These are phyloP conservation scores for Chloroceryle aenea DNA, from an alignment of 2,113 vertebrate species.

Conservation along the genomic window DNA sequence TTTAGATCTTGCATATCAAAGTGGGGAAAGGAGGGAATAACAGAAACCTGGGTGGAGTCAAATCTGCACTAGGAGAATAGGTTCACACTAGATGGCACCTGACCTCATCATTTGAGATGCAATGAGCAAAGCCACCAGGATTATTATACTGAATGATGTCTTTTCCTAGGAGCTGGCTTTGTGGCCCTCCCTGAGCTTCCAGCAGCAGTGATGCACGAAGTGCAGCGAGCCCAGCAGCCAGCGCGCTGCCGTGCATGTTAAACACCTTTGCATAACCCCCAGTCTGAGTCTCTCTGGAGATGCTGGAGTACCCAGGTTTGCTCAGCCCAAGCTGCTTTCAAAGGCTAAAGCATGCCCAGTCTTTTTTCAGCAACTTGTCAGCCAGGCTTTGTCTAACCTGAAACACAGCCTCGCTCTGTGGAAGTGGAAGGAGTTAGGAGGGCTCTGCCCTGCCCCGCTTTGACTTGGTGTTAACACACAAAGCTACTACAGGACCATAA, in stretches of 20 bases:
- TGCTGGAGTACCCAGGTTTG: neutral
- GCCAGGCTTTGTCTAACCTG: neutral
- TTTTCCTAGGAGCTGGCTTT: neutral
- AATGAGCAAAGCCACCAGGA: neutral
- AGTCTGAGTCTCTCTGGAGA: neutral
- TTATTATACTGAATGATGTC: neutral
- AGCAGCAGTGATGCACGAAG: neutral
- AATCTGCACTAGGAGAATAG: neutral
- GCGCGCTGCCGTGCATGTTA: constrained; percentile 45
- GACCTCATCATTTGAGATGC: neutral
- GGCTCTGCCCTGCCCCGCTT: neutral
- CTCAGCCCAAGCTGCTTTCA: neutral
- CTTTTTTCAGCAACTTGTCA: neutral
- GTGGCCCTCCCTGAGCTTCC: neutral
- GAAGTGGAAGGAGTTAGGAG: neutral
- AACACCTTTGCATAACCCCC: constrained; percentile 30
- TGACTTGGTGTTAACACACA: neutral
- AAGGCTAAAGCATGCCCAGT: neutral
- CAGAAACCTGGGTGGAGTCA: neutral
- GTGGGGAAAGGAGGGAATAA: neutral
- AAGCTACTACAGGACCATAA: neutral
- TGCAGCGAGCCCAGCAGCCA: constrained; percentile 32
- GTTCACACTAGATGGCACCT: constrained; percentile 5
- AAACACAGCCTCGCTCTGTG: neutral
- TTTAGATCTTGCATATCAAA: neutral